A percentile compares a stretch with the other conserved stretches of the same genome.
phyloP scores from a whole-genome alignment of 2,797 vertebrate species.

The Clamator glandarius region DNA sequence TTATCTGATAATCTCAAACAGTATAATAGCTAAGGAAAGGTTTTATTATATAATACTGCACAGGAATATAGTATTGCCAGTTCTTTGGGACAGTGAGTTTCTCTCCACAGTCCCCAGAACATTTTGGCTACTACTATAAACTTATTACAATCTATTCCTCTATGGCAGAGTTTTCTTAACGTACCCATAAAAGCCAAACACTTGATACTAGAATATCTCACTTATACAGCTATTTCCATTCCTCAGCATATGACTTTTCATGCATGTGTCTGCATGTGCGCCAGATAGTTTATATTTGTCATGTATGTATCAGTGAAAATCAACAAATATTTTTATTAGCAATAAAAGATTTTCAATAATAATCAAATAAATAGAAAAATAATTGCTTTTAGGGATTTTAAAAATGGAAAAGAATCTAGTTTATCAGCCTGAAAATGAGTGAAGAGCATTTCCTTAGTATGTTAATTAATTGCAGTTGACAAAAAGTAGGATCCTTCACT shows the following conservation, averaged over 20 bases:
- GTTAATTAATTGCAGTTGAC: slow-evolving; percentile 80
- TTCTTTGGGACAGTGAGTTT: slow-evolving; percentile 35
- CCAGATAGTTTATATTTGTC: not conserved
- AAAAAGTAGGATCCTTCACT: slow-evolving; percentile 73
- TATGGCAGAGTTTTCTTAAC: slow-evolving; percentile 31
- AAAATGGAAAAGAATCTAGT: not conserved
- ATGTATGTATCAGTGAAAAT: not conserved
- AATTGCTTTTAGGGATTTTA: slow-evolving; percentile 34
- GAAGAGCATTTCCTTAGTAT: slow-evolving; percentile 54
- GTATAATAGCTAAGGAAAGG: slow-evolving; percentile 49
- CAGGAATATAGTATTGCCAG: not conserved
- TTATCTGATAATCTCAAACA: slow-evolving; percentile 47
- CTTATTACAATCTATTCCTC: slow-evolving; percentile 36
- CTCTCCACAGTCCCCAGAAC: slow-evolving; percentile 18
- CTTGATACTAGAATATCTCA: slow-evolving; percentile 6
- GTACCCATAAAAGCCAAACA: slow-evolving; percentile 45
- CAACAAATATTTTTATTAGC: not conserved
- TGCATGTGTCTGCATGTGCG: not conserved
- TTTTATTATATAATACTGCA: slow-evolving; percentile 51
- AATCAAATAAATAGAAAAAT: slow-evolving; percentile 39
- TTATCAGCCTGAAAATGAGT: slow-evolving; percentile 67
- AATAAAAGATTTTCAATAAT: slow-evolving; percentile 19
- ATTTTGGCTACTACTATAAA: slow-evolving; percentile 48
- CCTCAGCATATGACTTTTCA: not conserved
- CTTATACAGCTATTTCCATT: slow-evolving; percentile 11